Evolutionary conservation across 2,888 invertebrate genomes (phyloP), one percentile per base, ranked within the genome.

Genomic region (Lucinisca nassula): DNA sequence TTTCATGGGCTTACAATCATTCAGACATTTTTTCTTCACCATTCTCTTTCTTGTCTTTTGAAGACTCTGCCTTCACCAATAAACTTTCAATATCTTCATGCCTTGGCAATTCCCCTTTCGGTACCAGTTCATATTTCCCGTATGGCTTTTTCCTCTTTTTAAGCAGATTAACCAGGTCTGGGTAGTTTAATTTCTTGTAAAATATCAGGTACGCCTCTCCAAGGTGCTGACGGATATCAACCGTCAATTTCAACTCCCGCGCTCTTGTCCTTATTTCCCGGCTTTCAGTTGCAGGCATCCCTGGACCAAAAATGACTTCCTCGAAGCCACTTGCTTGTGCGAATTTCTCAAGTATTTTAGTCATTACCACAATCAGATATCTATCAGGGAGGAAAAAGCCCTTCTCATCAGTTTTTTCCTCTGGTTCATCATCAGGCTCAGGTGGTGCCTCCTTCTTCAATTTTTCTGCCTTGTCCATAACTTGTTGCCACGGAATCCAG

Each of bases 301-400:
- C 93, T 24, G 93, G 93, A 8, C 92, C 93, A 85, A 94, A 89
- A 14, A 90, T 88, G 2, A 94, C 82, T 38, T 93, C 93, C 0
- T 90, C 91, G 6, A 90, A 77, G 49, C 87, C 51, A 32, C 90
- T 72, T n/a, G 80, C 75, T 27, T 90, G 84, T 0, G 77, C 74
- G n/a, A 90, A 92, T 49, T 90, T 67, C 12, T 91, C 81, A 17
- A 92, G 58, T 84, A 85, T 86, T 49, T 86, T 84, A 24, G 81
- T 82, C 10, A 90, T 79, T 6, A 84, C 79, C 40, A 84, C 61
- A 27, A 81, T 61, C 4, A 87, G 73, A 40, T 51, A 81, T 21
- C 30, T 67, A n/a, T 85, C 86, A 37, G 90, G 79, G 51, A 85
- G 24, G 1, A 78, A 45, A 74, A 87, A 72, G 10, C 79, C 84